phyloP scores from a whole-genome alignment of 2,797 vertebrate species.

The Nannoperca obscura region DNA sequence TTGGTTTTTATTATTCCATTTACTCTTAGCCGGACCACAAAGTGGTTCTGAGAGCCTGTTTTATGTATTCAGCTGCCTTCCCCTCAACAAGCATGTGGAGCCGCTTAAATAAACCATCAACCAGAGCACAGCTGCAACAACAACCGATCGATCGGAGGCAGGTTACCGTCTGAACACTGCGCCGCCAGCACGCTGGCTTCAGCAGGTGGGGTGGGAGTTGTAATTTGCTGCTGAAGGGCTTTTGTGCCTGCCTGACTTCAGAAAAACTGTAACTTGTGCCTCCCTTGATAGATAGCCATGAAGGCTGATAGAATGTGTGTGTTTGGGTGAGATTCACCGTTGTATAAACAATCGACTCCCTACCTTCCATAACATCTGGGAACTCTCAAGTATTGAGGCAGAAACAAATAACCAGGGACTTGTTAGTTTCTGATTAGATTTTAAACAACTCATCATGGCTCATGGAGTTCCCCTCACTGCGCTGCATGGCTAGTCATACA shows the following conservation, averaged over 20 bases:
- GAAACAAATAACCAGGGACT: slow-evolving; percentile 89
- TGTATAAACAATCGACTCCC: slow-evolving; percentile 91
- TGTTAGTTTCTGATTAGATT: slow-evolving; percentile 89
- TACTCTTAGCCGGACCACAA: slow-evolving; percentile 98
- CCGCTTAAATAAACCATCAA: slow-evolving; percentile 99
- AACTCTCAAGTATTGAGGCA: slow-evolving; percentile 86
- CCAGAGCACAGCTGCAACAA: slow-evolving; percentile 98
- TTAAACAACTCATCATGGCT: slow-evolving; percentile 88
- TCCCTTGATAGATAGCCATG: slow-evolving; percentile 87
- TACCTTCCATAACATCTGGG: slow-evolving; percentile 89
- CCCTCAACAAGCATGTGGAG: slow-evolving; percentile 99
- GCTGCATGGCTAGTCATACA: slow-evolving; percentile 65
- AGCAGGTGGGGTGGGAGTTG: slow-evolving; percentile 95
- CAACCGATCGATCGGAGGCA: slow-evolving; percentile 97
- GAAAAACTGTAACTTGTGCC: slow-evolving; percentile 89
- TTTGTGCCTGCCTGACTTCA: slow-evolving; percentile 88
- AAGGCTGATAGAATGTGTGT: slow-evolving; percentile 87
- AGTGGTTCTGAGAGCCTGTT: slow-evolving; percentile 99
- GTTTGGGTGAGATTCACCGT: slow-evolving; percentile 88
- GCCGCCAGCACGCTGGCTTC: slow-evolving; percentile 90
- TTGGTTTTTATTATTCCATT: slow-evolving; percentile 99
- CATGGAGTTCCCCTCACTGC: slow-evolving; percentile 77
- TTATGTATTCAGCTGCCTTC: slow-evolving; percentile 99
- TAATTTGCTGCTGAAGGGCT: slow-evolving; percentile 89
- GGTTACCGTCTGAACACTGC: slow-evolving; percentile 92